Percentiles rank a stretch among this genome's conserved stretches.
These are phyloP conservation scores for Dryomyza anilis DNA, from an alignment of 2,888 invertebrate genomes.

Conservation along the genomic window DNA sequence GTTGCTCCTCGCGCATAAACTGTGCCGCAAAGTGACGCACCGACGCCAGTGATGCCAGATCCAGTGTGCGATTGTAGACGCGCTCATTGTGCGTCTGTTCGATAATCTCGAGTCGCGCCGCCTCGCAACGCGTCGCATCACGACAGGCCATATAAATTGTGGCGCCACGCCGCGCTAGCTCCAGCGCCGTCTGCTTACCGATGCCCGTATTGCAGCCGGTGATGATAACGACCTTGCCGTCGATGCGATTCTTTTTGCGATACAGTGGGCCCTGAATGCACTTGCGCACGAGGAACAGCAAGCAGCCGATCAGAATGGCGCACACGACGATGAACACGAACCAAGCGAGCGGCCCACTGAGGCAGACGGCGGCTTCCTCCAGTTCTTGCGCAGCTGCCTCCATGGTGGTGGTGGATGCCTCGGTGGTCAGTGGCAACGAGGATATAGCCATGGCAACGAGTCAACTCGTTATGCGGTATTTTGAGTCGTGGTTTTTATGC, in stretches of 20 bases:
- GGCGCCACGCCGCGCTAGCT: constrained; percentile 75
- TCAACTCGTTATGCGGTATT: too few relatives aligned
- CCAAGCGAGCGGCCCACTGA: constrained; percentile 53
- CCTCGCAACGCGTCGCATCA: constrained; percentile 77
- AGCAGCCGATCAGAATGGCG: constrained; percentile 33
- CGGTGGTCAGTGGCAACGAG: too few relatives aligned
- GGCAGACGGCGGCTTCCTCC: constrained; percentile 49
- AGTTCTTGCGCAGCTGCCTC: too few relatives aligned
- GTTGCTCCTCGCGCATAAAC: constrained; percentile 60
- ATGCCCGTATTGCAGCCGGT: constrained; percentile 86
- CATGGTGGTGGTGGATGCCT: too few relatives aligned
- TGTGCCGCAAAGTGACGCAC: constrained; percentile 64
- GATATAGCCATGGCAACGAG: too few relatives aligned
- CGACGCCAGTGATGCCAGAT: constrained; percentile 64
- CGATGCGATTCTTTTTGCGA: constrained; percentile 61
- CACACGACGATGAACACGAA: constrained; percentile 44
- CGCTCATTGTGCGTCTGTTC: constrained; percentile 74
- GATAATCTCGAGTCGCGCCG: constrained; percentile 73
- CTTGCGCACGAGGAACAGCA: constrained; percentile 52
- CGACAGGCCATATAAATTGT: constrained; percentile 88
- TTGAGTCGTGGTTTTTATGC: too few relatives aligned
- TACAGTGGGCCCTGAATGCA: constrained; percentile 56
- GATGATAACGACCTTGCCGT: constrained; percentile 72
- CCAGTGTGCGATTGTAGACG: constrained; percentile 67
- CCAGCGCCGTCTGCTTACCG: constrained; percentile 75